Percentiles rank a stretch among this genome's conserved stretches.
Evolutionary conservation across 2,888 invertebrate genomes (phyloP).

Genomic region (Pedicia rivosa): DNA sequence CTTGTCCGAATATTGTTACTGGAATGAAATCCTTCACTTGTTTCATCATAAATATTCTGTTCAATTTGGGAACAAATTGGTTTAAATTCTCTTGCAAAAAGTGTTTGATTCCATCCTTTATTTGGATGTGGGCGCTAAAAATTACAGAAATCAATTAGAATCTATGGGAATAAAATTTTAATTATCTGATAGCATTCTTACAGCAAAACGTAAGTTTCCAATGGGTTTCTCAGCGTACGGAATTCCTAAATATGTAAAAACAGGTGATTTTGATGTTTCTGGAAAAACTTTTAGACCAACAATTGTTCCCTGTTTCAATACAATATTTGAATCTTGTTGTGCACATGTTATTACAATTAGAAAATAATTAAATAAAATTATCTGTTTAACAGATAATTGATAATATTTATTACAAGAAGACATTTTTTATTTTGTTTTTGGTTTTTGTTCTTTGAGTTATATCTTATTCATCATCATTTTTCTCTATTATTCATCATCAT

Average conservation of each 20-base stretch:
- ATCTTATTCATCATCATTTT: no score
- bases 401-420: no score
- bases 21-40: conserved; percentile 16
- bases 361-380: no score
- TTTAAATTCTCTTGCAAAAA: conserved; percentile 50
- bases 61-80: conserved; percentile 49
- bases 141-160: conserved; percentile 3
- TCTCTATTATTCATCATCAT: no score
- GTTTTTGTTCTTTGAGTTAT: no score
- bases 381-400: no score
- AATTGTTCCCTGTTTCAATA: conserved; percentile 39
- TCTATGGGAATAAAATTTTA: no score
- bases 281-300: conserved; percentile 48
- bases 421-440: no score
- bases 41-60: conserved; percentile 27
- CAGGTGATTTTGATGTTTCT: conserved; percentile 40
- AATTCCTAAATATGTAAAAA: conserved; percentile 58
- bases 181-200: conserved; percentile 30
- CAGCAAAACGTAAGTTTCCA: conserved; percentile 58
- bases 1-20: conserved; percentile 15
- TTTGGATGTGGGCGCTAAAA: conserved; percentile 51
- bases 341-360: neutral
- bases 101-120: conserved; percentile 45
- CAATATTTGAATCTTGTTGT: conserved; percentile 35
- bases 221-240: conserved; percentile 68